Conservation (phyloP, 2,113 vertebrate genomes). For the Phalacrocorax brasilianus region DNA sequence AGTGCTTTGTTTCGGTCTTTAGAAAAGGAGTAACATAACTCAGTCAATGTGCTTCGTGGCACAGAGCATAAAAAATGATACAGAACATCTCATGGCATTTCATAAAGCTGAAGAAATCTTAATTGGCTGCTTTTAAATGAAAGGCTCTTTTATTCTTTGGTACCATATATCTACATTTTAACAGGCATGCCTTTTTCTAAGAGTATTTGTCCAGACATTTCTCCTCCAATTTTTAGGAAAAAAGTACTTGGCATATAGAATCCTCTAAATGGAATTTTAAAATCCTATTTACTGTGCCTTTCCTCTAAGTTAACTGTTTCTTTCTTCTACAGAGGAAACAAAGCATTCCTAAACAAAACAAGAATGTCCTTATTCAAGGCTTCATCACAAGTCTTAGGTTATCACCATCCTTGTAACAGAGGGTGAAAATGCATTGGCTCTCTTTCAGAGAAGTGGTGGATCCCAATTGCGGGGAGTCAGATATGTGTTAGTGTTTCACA, state of each 20-base stretch:
- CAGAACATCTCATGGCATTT: not conserved
- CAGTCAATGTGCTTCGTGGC: not conserved
- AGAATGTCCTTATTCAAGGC: not conserved
- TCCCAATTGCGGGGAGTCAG: not conserved
- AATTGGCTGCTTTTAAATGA: not conserved
- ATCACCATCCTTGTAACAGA: not conserved
- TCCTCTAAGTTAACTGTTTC: not conserved
- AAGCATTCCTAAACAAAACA: not conserved
- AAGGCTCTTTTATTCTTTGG: not conserved
- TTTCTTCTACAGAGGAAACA: not conserved
- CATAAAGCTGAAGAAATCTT: not conserved
- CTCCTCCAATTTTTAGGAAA: not conserved
- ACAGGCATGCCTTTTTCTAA: not conserved
- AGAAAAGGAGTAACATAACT: not conserved
- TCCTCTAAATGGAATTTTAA: not conserved
- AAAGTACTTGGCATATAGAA: not conserved
- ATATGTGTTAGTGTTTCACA: not conserved
- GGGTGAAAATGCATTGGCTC: not conserved
- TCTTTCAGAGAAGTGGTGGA: not conserved
- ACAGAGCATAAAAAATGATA: not conserved
- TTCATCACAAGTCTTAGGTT: not conserved
- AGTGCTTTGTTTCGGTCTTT: not conserved
- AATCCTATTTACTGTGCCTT: not conserved
- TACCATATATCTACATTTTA: not conserved
- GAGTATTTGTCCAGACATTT: not conserved